Evolutionary conservation across 1,140 invertebrate genomes (phyloP).

Genomic region (Drosophila ercepeae): DNA sequence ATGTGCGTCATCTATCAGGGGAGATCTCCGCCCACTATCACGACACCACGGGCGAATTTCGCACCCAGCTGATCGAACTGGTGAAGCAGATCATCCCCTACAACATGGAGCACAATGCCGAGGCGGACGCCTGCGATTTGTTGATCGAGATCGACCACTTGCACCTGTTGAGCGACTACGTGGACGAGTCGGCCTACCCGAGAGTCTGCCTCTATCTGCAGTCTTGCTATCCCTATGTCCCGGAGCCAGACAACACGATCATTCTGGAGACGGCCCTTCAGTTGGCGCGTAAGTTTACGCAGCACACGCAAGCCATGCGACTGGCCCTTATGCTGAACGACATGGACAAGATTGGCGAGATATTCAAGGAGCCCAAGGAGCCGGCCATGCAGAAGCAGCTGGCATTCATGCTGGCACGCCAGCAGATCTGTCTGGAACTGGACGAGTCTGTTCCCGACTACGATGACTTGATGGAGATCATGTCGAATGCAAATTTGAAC

Average conservation of each 20-base stretch:
- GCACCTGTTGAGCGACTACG: conserved; percentile 94
- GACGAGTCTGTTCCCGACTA: conserved; percentile 88
- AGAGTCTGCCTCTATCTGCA: conserved; percentile 97
- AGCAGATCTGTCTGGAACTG: conserved; percentile 95
- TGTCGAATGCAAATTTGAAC: conserved; percentile 98
- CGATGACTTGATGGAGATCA: conserved; percentile 97
- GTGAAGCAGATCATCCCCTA: conserved; percentile 97
- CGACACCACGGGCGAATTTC: conserved; percentile 85
- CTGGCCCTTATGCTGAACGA: conserved; percentile 98
- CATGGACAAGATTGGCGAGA: conserved; percentile 73
- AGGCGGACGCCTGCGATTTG: conserved; percentile 99
- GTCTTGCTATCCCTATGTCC: conserved; percentile 98
- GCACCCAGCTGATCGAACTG: conserved; percentile 89
- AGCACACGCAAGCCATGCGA: conserved; percentile 96
- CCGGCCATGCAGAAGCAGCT: conserved; percentile 91
- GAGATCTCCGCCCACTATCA: conserved; percentile 98
- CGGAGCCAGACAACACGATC: conserved; percentile 97
- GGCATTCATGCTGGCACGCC: conserved; percentile 98
- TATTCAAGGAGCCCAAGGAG: conserved; percentile 80
- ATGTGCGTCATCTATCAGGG: conserved; percentile 95
- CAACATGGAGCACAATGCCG: conserved; percentile 99
- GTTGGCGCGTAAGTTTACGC: conserved; percentile 96
- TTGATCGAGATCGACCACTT: conserved; percentile 98
- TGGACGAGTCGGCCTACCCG: conserved; percentile 96
- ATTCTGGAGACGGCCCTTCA: conserved; percentile 94